A percentile compares a stretch with the other conserved stretches of the same genome.
These are phyloP conservation scores for Bradypus variegatus DNA, from an alignment of 2,797 vertebrate species.

Conservation along the genomic window DNA sequence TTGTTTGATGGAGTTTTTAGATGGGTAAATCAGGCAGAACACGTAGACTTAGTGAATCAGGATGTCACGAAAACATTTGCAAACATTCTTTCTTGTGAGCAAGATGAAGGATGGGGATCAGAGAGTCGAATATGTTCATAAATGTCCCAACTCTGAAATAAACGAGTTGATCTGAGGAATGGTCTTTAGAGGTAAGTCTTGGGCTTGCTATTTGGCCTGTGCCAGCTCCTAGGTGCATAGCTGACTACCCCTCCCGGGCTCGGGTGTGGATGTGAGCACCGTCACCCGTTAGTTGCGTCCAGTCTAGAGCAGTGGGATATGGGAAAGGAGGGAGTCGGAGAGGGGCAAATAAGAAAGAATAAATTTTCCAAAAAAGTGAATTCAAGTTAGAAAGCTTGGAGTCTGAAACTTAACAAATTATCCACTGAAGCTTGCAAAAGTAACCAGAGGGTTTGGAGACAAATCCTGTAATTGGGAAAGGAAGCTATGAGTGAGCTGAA, in stretches of 20 bases:
- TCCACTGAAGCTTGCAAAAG: not conserved
- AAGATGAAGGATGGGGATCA: not conserved
- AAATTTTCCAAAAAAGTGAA: not conserved
- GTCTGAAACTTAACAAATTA: not conserved
- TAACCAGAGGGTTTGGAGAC: not conserved
- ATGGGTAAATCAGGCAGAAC: not conserved
- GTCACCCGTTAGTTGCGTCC: not conserved
- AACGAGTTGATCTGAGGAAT: not conserved
- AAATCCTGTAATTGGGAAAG: not conserved
- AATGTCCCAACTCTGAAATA: not conserved
- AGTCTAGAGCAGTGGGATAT: not conserved
- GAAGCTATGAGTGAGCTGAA: not conserved
- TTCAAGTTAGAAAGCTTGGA: not conserved
- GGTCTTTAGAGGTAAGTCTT: not conserved
- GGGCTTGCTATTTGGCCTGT: accelerated
- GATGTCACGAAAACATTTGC: not conserved
- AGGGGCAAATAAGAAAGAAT: not conserved
- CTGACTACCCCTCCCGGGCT: not conserved
- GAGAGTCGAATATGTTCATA: not conserved
- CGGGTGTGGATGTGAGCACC: not conserved
- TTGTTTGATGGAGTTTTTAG: not conserved
- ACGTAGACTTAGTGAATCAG: not conserved
- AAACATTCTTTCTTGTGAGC: not conserved
- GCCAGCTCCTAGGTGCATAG: not conserved
- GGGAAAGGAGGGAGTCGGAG: not conserved